Evolutionary conservation across 2,888 invertebrate species (phyloP).

Genomic region (Eristalinus aeneus): DNA sequence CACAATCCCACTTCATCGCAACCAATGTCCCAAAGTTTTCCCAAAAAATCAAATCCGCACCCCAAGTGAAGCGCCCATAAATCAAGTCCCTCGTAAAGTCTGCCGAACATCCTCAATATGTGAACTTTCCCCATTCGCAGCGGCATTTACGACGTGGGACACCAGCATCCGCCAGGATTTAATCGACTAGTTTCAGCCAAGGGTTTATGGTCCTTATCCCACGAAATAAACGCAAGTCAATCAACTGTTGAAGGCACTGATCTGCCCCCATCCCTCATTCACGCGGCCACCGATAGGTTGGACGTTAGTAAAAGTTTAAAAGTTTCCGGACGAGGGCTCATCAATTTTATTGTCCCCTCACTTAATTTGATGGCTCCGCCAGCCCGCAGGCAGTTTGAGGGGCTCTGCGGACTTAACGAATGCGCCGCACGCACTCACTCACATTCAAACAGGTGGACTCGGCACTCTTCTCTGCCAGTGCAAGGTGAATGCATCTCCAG

Average conservation of each 20-base stretch:
- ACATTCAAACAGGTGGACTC: constrained; percentile 40
- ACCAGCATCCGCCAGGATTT: neutral
- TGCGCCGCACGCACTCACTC: neutral
- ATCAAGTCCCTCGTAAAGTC: neutral
- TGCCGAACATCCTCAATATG: neutral
- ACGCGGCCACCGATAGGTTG: neutral
- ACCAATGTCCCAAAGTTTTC: neutral
- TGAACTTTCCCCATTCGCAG: neutral
- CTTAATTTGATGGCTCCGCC: neutral
- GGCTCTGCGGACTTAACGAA: constrained; percentile 26
- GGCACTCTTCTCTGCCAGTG: neutral
- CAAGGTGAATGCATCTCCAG: neutral
- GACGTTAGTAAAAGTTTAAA: neutral
- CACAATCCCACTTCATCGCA: neutral
- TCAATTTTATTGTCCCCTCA: neutral
- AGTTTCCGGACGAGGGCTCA: neutral
- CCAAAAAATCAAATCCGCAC: neutral
- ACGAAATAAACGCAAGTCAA: neutral
- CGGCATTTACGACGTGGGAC: neutral
- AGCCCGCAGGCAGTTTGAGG: constrained; percentile 6
- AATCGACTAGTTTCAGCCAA: neutral
- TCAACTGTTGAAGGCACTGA: neutral
- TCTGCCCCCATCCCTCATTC: neutral
- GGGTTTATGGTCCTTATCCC: neutral
- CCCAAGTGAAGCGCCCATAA: neutral